Conservation (phyloP, 2,797 vertebrate species). For the Philypnodon macrostomus region DNA sequence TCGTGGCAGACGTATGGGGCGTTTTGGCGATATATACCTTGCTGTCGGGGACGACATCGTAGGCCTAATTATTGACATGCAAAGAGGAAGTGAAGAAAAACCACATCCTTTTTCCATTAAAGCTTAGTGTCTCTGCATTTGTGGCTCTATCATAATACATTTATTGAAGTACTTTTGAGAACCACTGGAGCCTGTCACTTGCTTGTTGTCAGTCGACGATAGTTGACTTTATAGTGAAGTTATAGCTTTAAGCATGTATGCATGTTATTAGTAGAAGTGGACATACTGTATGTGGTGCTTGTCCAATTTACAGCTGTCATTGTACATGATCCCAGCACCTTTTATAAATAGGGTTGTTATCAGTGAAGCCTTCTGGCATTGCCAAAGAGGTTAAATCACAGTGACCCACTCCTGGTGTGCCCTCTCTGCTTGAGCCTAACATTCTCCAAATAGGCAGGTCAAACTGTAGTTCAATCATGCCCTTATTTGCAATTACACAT, state of each 20-base stretch:
- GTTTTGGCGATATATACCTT: no score
- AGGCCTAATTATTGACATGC: no score
- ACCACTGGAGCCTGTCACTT: no score
- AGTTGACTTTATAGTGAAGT: no score
- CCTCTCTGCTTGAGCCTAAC: constrained; percentile 17
- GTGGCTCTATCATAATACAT: constrained; percentile 4
- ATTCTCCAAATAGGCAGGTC: constrained; percentile 31
- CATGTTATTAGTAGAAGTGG: neutral
- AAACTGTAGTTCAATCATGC: constrained; percentile 17
- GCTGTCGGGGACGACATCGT: no score
- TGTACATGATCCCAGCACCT: constrained; percentile 44
- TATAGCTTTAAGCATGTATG: constrained; percentile 5
- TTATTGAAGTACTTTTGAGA: no score
- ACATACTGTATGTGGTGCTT: constrained; percentile 13
- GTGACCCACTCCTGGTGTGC: constrained; percentile 37
- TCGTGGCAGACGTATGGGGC: no score
- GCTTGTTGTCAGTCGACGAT: constrained; percentile 32
- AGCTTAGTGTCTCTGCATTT: neutral
- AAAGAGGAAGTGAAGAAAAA: neutral
- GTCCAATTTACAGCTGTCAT: constrained; percentile 55
- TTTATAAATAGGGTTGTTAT: no score
- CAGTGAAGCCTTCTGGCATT: constrained; percentile 4
- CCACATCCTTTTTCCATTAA: neutral
- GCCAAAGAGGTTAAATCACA: constrained; percentile 54
- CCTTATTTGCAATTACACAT: constrained; percentile 2